Evolutionary conservation across 2,888 invertebrate genomes (phyloP).

Genomic region (Xestia xanthographa): DNA sequence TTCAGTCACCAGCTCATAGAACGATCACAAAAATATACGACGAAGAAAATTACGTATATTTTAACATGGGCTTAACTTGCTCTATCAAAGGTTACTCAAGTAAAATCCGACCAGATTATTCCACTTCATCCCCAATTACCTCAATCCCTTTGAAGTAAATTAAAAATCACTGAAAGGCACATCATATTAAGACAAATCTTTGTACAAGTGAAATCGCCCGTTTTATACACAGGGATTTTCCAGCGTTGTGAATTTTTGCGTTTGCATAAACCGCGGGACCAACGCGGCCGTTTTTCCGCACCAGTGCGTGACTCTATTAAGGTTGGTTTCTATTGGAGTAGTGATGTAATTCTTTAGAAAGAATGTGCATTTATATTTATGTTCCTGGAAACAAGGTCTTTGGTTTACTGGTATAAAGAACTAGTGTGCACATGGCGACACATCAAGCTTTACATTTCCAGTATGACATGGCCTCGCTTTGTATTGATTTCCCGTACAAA

Average conservation of each 20-base stretch:
- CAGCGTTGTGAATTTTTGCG: conserved; percentile 60
- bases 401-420: conserved; percentile 7
- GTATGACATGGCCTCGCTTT: too few species aligned
- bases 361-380: conserved; percentile 18
- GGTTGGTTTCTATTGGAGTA: conserved; percentile 5
- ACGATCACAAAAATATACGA: background rate
- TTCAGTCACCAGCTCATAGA: background rate
- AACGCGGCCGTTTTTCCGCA: conserved; percentile 59
- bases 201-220: conserved; percentile 53
- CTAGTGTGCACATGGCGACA: too few species aligned
- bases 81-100: background rate
- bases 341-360: conserved; percentile 14
- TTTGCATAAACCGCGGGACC: conserved; percentile 40
- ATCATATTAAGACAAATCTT: conserved; percentile 52
- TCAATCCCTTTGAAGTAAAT: conserved; percentile 43
- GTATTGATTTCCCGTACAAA: too few species aligned
- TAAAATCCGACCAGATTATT: conserved; percentile 14
- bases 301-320: conserved; percentile 52
- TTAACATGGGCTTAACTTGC: background rate
- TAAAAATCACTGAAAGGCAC: conserved; percentile 46
- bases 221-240: conserved; percentile 60
- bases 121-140: conserved; percentile 1
- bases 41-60: background rate
- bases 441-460: too few species aligned
- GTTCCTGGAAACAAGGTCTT: background rate